Evolutionary conservation across 2,113 vertebrate species (phyloP).

Genomic region (Brevimyrus niger): DNA sequence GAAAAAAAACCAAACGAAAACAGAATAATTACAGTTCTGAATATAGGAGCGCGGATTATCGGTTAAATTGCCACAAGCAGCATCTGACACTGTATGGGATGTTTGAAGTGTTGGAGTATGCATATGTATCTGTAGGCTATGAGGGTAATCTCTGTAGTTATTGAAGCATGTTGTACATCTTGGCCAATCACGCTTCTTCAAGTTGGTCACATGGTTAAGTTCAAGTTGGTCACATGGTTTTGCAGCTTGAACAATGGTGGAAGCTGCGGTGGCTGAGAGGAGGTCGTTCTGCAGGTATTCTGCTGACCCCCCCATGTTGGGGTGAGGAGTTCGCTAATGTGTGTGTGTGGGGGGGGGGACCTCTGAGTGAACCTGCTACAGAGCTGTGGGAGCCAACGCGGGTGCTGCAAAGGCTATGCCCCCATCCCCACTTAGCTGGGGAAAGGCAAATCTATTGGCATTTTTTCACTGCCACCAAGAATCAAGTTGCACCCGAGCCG

Average conservation of each 20-base stretch:
- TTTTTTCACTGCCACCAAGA: not conserved
- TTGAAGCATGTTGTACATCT: not conserved
- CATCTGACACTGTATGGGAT: not conserved
- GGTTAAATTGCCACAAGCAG: not conserved
- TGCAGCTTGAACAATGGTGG: not conserved
- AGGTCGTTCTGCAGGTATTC: not conserved
- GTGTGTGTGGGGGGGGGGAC: no score
- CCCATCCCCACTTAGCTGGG: not conserved
- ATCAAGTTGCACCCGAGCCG: not conserved
- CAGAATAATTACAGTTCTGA: not conserved
- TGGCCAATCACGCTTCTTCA: not conserved
- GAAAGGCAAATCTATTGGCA: not conserved
- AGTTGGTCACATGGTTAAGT: not conserved
- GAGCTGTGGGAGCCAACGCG: not conserved
- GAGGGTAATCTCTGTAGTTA: not conserved
- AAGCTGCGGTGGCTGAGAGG: not conserved
- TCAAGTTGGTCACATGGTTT: not conserved
- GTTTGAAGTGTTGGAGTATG: not conserved
- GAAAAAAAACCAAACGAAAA: conserved; percentile 18
- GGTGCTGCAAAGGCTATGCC: not conserved
- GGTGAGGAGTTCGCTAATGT: not conserved
- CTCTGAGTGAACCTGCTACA: not conserved
- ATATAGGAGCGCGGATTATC: not conserved
- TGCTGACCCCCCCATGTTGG: not conserved
- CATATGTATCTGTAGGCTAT: not conserved